Evolutionary conservation across 1,140 invertebrate species (phyloP), one percentile per base, ranked within the genome.

Genomic region (Cotesia glomerata): DNA sequence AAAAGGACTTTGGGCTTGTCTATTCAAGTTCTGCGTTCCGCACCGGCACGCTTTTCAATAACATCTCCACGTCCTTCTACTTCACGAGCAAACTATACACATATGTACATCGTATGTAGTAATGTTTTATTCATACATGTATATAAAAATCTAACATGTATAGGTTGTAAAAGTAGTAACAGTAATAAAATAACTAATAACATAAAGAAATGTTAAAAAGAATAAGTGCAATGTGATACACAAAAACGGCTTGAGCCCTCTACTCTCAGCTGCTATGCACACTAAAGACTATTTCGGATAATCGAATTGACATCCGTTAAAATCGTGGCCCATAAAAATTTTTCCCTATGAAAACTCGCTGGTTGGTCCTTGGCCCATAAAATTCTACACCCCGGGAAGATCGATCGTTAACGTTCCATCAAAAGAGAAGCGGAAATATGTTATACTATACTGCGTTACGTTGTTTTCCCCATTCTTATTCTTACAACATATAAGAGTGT

Each of bases 11-110:
- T 69, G 75, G 65, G 75, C 74, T 59, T 45, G 49, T 45, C 74
- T 74, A 78, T 79, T 79, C 71, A 73, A 73, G 73, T 14, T 65
- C 76, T 77, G 62, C 73, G 64, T 77, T 75, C 74, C 75, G 76
- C 61, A 79, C 75, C 76, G 75, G 76, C 77, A 76, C 75, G 76
- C 78, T 80, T 82, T 80, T 78, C 72, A 77, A 79, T 80, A 45
- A 45, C 11, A 79, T 73, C 73, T 72, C 59, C 36, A 59, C 56
- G 51, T 69, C 32, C 66, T 45, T 45, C 39, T 26, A 45, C 39
- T 45, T 9, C 39, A 67, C 63, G 62, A 66, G 68, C 51, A 56
- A 56, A 52, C 34, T 64, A 58, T 56, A 58, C 59, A 69, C 16
- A 58, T 32, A 52, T 59, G 32, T 14, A 45, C n/a, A n/a, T n/a